phyloP scores from a whole-genome alignment of 2,888 invertebrate species.

The Halictus ligatus region DNA sequence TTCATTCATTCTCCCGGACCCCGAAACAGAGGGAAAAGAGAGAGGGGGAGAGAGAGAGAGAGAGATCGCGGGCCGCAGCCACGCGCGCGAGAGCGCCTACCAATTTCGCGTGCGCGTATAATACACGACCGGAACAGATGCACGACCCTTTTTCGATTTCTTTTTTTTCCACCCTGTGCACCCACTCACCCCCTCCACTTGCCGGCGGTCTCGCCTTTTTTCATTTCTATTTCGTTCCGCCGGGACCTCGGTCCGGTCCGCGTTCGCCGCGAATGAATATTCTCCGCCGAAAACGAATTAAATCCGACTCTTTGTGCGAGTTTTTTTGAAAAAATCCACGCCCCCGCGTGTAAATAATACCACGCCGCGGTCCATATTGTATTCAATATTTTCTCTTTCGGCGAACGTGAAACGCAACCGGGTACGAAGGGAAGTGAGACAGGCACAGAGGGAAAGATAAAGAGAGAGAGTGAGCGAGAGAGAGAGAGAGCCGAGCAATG shows the following conservation, averaged over 20 bases:
- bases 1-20: constrained; percentile 36
- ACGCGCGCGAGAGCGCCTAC: constrained; percentile 6
- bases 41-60: background rate
- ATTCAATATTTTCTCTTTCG: constrained; percentile 68
- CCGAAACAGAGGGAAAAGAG: background rate
- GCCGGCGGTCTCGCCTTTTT: background rate
- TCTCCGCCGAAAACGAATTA: constrained; percentile 69
- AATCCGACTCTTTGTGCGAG: constrained; percentile 69
- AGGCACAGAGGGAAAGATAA: background rate
- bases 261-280: constrained; percentile 60
- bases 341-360: constrained; percentile 70
- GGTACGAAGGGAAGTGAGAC: constrained; percentile 10
- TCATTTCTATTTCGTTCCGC: background rate
- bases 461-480: background rate
- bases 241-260: constrained; percentile 12
- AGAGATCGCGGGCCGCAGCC: background rate
- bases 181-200: background rate
- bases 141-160: constrained; percentile 24
- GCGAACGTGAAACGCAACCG: constrained; percentile 8
- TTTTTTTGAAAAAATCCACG: constrained; percentile 60
- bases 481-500: background rate
- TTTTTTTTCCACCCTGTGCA: background rate
- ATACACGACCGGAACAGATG: constrained; percentile 52
- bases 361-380: constrained; percentile 63
- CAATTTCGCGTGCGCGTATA: constrained; percentile 42